These are phyloP conservation scores for Ptyas mucosa DNA, from an alignment of 2,113 vertebrate species.

Conservation along the genomic window DNA sequence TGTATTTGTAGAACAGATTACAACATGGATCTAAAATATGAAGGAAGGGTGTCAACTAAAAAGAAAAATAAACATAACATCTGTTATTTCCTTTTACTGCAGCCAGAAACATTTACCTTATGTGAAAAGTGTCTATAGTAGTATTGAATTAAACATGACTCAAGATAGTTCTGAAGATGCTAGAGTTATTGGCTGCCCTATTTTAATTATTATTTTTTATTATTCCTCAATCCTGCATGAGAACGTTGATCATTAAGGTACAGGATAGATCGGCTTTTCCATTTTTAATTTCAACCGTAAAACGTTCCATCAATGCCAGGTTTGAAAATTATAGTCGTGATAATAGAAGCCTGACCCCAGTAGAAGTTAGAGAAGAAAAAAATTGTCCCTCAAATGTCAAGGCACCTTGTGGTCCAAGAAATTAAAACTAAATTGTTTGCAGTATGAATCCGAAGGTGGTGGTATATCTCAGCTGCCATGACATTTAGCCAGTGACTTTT, in stretches of 20 bases:
- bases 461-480: conserved; percentile 68
- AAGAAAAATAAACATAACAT: conserved; percentile 22
- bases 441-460: conserved; percentile 72
- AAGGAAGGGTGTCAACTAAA: conserved; percentile 1
- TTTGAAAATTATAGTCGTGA: conserved; percentile 64
- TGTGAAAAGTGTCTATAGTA: conserved; percentile 17
- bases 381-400: conserved; percentile 73
- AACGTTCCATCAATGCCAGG: conserved; percentile 64
- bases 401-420: conserved; percentile 68
- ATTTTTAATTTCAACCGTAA: conserved; percentile 69
- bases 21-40: conserved; percentile 16
- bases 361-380: conserved; percentile 66
- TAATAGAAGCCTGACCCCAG: conserved; percentile 66
- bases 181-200: conserved; percentile 52
- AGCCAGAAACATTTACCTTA: conserved; percentile 33
- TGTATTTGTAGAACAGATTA: conserved; percentile 2
- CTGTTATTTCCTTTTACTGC: conserved; percentile 31
- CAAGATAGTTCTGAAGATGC: conserved; percentile 17
- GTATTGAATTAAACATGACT: conserved; percentile 16
- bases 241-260: conserved; percentile 51
- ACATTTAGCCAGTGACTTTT: conserved; percentile 77
- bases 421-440: conserved; percentile 81
- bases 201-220: neutral
- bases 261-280: conserved; percentile 57
- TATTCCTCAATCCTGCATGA: conserved; percentile 23